Conservation (phyloP, 2,113 vertebrate genomes). For the Tychaedon coryphoeus region DNA sequence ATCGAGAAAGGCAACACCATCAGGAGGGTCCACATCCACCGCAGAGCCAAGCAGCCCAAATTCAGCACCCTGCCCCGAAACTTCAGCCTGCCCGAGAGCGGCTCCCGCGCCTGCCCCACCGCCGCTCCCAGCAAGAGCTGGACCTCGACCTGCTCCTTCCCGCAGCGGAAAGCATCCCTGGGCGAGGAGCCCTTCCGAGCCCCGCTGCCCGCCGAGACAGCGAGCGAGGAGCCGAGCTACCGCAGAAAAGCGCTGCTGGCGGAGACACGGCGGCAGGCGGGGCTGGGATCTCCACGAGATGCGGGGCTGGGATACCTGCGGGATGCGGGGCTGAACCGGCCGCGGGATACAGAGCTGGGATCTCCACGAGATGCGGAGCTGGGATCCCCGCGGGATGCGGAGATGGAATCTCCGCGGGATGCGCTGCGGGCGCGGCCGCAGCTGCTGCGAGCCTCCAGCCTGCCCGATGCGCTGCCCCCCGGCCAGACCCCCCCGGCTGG, state of each 20-base stretch:
- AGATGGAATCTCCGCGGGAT: slow-evolving; percentile 46
- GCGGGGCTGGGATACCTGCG: not conserved
- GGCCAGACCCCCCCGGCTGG: slow-evolving; percentile 69
- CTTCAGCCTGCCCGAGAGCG: slow-evolving; percentile 90
- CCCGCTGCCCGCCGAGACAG: slow-evolving; percentile 36
- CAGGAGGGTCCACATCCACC: slow-evolving; percentile 90
- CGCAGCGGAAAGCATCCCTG: slow-evolving; percentile 78
- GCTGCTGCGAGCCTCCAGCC: slow-evolving; percentile 88
- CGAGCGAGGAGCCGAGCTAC: slow-evolving; percentile 59
- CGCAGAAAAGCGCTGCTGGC: slow-evolving; percentile 65
- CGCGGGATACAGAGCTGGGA: not conserved
- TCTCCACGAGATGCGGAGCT: not conserved
- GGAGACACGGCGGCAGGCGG: slow-evolving; percentile 45
- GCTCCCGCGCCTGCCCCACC: slow-evolving; percentile 40
- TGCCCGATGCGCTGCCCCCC: slow-evolving; percentile 85
- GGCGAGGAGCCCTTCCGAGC: slow-evolving; percentile 77
- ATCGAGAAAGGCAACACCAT: slow-evolving; percentile 99
- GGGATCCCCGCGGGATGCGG: not conserved
- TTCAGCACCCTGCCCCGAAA: slow-evolving; percentile 95
- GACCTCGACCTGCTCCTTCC: slow-evolving; percentile 77
- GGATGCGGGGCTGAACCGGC: no score
- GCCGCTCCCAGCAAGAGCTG: slow-evolving; percentile 75
- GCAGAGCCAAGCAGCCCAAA: slow-evolving; percentile 88
- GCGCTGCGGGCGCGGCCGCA: slow-evolving; percentile 82
- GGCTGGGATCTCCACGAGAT: slow-evolving; percentile 53